phyloP scores from a whole-genome alignment of 2,113 vertebrate species.

The Ursus arctos region DNA sequence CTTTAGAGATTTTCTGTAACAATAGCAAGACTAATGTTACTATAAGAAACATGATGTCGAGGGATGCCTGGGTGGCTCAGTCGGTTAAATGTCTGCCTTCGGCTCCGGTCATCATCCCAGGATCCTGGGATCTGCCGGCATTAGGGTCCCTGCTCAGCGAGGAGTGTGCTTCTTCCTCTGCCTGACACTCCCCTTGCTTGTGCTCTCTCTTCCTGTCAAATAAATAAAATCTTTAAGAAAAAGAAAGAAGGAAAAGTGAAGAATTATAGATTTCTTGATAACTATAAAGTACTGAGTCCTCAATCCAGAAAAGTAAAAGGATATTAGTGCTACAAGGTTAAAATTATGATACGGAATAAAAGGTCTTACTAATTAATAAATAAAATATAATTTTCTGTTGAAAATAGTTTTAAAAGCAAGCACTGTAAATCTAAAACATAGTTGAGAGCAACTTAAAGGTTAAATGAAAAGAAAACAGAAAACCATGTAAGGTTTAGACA shows the following conservation, averaged over 20 bases:
- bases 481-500: background rate
- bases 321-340: background rate
- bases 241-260: background rate
- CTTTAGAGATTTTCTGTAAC: background rate
- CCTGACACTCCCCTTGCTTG: too few species aligned
- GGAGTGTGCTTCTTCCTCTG: too few species aligned
- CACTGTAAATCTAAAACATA: background rate
- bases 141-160: too few species aligned
- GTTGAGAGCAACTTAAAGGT: conserved; percentile 15
- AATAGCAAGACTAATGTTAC: background rate
- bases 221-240: too few species aligned
- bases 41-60: background rate
- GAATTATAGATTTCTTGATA: background rate
- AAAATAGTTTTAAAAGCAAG: background rate
- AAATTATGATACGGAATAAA: background rate
- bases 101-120: too few species aligned
- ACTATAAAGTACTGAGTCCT: background rate
- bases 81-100: too few species aligned
- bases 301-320: background rate
- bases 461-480: conserved; percentile 48
- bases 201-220: too few species aligned
- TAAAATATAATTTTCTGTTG: background rate
- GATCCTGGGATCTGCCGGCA: too few species aligned
- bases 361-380: background rate
- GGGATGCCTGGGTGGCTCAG: too few species aligned